Conservation (phyloP, 2,113 vertebrate species). For the Vulpes ferrilata region DNA sequence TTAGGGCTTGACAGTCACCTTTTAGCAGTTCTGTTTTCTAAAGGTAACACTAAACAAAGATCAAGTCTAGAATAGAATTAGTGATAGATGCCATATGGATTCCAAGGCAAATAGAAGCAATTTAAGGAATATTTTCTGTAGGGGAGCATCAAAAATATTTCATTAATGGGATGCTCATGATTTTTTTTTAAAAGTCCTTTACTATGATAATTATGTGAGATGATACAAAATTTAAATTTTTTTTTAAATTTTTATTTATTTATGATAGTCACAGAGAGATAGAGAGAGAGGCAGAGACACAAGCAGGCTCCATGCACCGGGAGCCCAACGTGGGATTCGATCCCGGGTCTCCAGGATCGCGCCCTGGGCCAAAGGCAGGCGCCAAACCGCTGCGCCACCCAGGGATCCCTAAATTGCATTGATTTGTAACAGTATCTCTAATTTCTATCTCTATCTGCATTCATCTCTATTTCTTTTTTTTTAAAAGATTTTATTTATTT, state of each 20-base stretch:
- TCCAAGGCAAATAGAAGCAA: neutral
- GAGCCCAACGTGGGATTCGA: too few relatives aligned
- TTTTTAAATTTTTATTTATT: too few relatives aligned
- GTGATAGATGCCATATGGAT: neutral
- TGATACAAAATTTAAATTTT: neutral
- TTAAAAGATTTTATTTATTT: too few relatives aligned
- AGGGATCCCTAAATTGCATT: too few relatives aligned
- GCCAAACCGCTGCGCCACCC: too few relatives aligned
- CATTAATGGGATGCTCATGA: neutral
- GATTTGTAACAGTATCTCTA: neutral
- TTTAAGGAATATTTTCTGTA: conserved; percentile 47
- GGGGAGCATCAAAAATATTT: conserved; percentile 33
- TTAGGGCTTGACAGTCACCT: conserved; percentile 13
- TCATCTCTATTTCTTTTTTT: conserved; percentile 2
- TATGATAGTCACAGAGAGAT: too few relatives aligned
- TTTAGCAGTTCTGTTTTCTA: conserved; percentile 42
- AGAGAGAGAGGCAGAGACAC: too few relatives aligned
- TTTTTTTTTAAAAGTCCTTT: conserved; percentile 3
- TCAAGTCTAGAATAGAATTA: neutral
- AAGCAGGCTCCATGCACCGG: too few relatives aligned
- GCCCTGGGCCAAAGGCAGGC: too few relatives aligned
- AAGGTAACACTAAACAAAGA: conserved; percentile 52
- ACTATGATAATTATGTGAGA: conserved; percentile 10
- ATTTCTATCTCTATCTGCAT: neutral
- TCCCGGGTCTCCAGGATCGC: too few relatives aligned